Evolutionary conservation across 2,888 invertebrate genomes (phyloP).

Genomic region (Carterocephalus palaemon): DNA sequence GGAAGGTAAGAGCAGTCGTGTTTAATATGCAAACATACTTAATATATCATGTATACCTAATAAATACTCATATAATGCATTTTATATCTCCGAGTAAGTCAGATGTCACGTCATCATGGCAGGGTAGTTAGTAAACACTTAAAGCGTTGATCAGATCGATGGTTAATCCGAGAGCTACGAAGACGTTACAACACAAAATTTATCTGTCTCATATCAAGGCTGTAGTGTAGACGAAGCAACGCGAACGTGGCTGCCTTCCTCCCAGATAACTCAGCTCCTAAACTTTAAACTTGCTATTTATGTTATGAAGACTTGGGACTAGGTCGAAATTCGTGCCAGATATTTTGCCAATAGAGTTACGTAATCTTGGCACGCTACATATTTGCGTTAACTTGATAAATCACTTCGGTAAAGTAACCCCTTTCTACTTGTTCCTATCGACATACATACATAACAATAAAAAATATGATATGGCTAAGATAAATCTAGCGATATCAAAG

Average conservation of each 20-base stretch:
- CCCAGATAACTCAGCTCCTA: slow-evolving; percentile 15
- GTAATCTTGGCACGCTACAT: slow-evolving; percentile 20
- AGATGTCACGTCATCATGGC: too few relatives aligned
- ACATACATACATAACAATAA: too few relatives aligned
- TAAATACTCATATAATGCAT: too few relatives aligned
- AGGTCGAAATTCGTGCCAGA: slow-evolving; percentile 13
- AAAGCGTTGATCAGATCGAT: too few relatives aligned
- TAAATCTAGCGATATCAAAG: too few relatives aligned
- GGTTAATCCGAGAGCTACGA: too few relatives aligned
- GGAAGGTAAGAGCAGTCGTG: slow-evolving; percentile 13
- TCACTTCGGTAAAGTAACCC: slow-evolving; percentile 4
- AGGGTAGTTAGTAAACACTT: too few relatives aligned
- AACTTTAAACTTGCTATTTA: slow-evolving; percentile 12
- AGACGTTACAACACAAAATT: too few relatives aligned
- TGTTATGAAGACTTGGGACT: slow-evolving; percentile 19
- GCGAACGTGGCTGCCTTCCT: slow-evolving; percentile 15
- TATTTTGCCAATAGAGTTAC: slow-evolving; percentile 21
- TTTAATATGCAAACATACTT: slow-evolving; percentile 17
- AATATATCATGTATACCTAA: neutral
- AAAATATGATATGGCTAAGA: too few relatives aligned
- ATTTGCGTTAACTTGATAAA: slow-evolving; percentile 17
- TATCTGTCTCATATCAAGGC: too few relatives aligned
- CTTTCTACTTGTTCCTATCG: too few relatives aligned
- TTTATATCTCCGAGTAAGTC: too few relatives aligned
- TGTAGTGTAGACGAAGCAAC: slow-evolving; percentile 9